Conservation (phyloP, 1,140 invertebrate species). For the Trypoxylus dichotomus region DNA sequence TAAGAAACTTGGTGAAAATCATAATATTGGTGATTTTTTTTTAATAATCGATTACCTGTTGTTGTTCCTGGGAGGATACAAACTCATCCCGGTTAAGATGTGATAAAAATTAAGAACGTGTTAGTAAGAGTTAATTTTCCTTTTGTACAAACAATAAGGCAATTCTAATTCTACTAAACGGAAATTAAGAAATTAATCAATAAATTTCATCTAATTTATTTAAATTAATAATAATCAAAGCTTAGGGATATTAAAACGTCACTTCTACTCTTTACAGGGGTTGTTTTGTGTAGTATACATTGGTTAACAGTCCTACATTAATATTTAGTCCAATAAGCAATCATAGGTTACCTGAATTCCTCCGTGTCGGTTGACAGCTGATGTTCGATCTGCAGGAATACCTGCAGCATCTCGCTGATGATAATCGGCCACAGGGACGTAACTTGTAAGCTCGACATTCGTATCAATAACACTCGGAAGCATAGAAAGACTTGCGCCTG, state of each 20-base stretch:
- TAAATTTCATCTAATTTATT: no score
- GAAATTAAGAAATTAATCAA: no score
- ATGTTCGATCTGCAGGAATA: slow-evolving; percentile 88
- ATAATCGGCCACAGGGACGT: slow-evolving; percentile 93
- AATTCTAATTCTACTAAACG: neutral
- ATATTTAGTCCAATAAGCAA: no score
- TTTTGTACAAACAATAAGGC: neutral
- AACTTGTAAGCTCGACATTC: slow-evolving; percentile 85
- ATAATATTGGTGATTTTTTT: neutral
- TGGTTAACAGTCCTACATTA: no score
- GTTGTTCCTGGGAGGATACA: slow-evolving; percentile 41
- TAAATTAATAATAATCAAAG: no score
- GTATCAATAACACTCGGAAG: slow-evolving; percentile 84
- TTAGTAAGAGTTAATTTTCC: neutral
- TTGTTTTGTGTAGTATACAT: no score
- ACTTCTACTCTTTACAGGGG: no score
- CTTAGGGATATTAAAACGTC: no score
- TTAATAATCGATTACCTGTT: slow-evolving; percentile 44
- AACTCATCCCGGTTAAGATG: neutral
- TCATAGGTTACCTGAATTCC: slow-evolving; percentile 69
- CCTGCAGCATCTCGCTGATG: slow-evolving; percentile 91
- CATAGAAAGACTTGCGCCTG: slow-evolving; percentile 90
- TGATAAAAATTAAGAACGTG: neutral
- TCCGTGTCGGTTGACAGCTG: slow-evolving; percentile 79
- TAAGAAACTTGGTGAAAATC: no score